These are phyloP conservation scores for Hucho hucho DNA, from an alignment of 2,113 vertebrate genomes.

Conservation along the genomic window DNA sequence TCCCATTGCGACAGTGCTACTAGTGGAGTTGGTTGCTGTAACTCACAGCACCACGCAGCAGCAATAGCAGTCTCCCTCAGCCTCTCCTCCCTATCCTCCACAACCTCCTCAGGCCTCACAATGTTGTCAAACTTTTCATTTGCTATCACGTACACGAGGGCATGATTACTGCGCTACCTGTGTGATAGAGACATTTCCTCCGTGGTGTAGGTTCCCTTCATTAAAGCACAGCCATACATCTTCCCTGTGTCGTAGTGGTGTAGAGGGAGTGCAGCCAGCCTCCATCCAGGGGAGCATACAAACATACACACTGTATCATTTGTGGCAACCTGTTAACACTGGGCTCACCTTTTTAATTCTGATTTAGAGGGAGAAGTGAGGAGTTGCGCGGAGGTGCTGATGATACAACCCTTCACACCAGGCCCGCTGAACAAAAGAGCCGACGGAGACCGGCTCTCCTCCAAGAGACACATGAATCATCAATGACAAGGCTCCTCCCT, in stretches of 20 bases:
- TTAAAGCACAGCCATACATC: slow-evolving; percentile 72
- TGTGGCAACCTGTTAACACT: slow-evolving; percentile 70
- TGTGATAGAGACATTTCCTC: slow-evolving; percentile 69
- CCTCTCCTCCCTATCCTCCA: slow-evolving; percentile 22
- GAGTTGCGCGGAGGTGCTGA: slow-evolving; percentile 47
- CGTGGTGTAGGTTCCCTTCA: slow-evolving; percentile 62
- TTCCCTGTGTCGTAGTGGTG: slow-evolving; percentile 59
- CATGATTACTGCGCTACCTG: slow-evolving; percentile 64
- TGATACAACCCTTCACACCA: slow-evolving; percentile 51
- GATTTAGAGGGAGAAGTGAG: slow-evolving; percentile 63
- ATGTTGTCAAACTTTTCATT: slow-evolving; percentile 56
- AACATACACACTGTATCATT: slow-evolving; percentile 72
- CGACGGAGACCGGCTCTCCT: slow-evolving; percentile 56
- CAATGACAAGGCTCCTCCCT: slow-evolving; percentile 65
- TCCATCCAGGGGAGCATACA: slow-evolving; percentile 55
- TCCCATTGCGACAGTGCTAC: slow-evolving; percentile 15
- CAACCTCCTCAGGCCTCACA: slow-evolving; percentile 47
- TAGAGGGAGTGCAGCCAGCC: slow-evolving; percentile 46
- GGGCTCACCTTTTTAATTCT: slow-evolving; percentile 67
- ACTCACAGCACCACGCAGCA: neutral
- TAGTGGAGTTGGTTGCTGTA: slow-evolving; percentile 5
- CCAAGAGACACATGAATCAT: slow-evolving; percentile 70
- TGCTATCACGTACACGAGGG: slow-evolving; percentile 48
- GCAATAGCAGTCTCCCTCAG: slow-evolving; percentile 7
- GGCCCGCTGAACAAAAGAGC: slow-evolving; percentile 64